Evolutionary conservation across 2,113 vertebrate species (phyloP).

Genomic region (Hemibagrus wyckioides): DNA sequence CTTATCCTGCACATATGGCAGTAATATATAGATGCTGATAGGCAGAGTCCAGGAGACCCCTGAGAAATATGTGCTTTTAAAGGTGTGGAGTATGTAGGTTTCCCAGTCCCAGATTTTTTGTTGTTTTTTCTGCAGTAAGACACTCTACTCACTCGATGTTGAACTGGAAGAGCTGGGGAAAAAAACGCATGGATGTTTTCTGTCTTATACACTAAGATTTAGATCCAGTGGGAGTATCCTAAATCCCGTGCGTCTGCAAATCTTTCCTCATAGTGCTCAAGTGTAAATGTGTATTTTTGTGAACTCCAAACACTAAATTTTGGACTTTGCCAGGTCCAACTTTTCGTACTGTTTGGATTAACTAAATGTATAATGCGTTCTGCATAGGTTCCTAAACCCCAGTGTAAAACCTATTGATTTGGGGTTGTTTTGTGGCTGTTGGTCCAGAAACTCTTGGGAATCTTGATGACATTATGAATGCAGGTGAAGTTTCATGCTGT

Average conservation of each 20-base stretch:
- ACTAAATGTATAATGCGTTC: background rate
- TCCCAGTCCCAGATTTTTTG: background rate
- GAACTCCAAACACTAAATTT: background rate
- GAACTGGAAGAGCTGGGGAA: background rate
- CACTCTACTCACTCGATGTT: background rate
- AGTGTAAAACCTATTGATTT: background rate
- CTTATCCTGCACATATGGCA: conserved; percentile 60
- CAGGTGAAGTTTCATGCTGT: background rate
- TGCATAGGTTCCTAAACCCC: background rate
- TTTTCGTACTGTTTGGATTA: background rate
- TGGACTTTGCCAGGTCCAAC: background rate
- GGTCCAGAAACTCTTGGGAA: background rate
- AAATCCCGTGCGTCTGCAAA: background rate
- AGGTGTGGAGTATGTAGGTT: background rate
- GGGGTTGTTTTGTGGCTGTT: background rate
- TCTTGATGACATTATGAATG: background rate
- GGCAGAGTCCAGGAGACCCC: conserved; percentile 53
- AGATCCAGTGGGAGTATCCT: background rate
- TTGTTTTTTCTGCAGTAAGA: background rate
- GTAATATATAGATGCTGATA: conserved; percentile 58
- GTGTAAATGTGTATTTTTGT: background rate
- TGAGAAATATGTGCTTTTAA: conserved; percentile 53
- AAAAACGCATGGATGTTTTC: too few relatives aligned
- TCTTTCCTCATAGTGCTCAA: background rate
- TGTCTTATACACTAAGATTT: background rate